phyloP scores from a whole-genome alignment of 2,113 vertebrate genomes.

The Saccopteryx bilineata region DNA sequence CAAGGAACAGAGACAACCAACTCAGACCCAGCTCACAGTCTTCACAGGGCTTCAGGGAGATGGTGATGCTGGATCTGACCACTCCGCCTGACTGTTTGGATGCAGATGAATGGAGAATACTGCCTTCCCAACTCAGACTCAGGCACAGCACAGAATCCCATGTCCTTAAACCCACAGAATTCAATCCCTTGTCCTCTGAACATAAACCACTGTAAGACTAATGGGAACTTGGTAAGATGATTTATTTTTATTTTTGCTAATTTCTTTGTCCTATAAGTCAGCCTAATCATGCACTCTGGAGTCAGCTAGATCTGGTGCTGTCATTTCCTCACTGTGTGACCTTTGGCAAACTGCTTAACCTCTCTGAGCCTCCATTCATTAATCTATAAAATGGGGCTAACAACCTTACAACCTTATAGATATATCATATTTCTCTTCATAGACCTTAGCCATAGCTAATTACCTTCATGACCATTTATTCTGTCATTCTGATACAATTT shows the following conservation, averaged over 20 bases:
- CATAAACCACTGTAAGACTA: background rate
- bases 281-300: background rate
- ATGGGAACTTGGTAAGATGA: background rate
- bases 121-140: background rate
- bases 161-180: background rate
- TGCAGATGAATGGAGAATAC: background rate
- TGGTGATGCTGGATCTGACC: background rate
- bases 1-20: background rate
- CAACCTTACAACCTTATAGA: conserved; percentile 26
- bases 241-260: background rate
- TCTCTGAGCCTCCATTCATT: conserved; percentile 32
- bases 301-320: background rate
- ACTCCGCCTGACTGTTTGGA: background rate
- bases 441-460: background rate
- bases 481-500: conserved; percentile 48
- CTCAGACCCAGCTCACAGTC: background rate
- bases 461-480: conserved; percentile 29
- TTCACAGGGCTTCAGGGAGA: background rate
- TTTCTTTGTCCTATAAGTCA: background rate
- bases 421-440: conserved; percentile 43
- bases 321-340: background rate
- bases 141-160: background rate
- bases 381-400: conserved; percentile 58
- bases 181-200: background rate
- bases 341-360: conserved; percentile 13